Evolutionary conservation across 2,113 vertebrate species (phyloP), one percentile per base, ranked within the genome.

Genomic region (Pedionomus torquatus): DNA sequence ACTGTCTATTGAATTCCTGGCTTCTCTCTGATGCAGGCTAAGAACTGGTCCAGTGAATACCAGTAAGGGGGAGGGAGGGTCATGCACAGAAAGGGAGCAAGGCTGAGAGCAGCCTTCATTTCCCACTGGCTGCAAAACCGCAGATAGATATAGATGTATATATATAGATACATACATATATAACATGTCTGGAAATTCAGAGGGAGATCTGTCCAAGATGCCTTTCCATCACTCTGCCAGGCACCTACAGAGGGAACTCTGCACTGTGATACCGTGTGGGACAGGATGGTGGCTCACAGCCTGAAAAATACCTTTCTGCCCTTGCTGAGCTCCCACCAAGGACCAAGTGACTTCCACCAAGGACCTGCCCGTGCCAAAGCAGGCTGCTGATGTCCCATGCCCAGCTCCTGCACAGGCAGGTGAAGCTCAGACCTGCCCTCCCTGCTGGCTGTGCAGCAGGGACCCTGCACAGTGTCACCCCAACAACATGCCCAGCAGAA

Each of bases 81-180:
- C 49, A 76, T 7, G 54, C 3, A 2, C 30, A 41, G 78, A 48
- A 61, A 87, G 35, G 46, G 52, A 90, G 72, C 39, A 43, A 88
- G 85, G 70, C 82, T 94, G 74, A 92, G 88, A 94, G 79, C 75
- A 95, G 48, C 52, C 52, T 35, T 94, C 33, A 58, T 60, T 84
- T 95, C 95, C 92, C 88, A 76, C 52, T 8, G 84, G 87, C 90
- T 96, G 81, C 55, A 79, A 20, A 89, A 71, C 77, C 84, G 90
- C 81, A 93, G 68, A 51, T 2, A 1, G 69, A 78, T 54, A 64
- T 35, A 68, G 31, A 82, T 21, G 33, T 17, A 33, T 25, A 24
- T 48, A 55, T 30, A 33, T 23, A 24, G 6, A 25, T 41, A 75
- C 66, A 20, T 8, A 74, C 5, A 61, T 8, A 46, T 13, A 31